Percentiles rank a stretch among this genome's conserved stretches.
phyloP scores from a whole-genome alignment of 2,888 invertebrate genomes.

The Tanypteryx hageni region DNA sequence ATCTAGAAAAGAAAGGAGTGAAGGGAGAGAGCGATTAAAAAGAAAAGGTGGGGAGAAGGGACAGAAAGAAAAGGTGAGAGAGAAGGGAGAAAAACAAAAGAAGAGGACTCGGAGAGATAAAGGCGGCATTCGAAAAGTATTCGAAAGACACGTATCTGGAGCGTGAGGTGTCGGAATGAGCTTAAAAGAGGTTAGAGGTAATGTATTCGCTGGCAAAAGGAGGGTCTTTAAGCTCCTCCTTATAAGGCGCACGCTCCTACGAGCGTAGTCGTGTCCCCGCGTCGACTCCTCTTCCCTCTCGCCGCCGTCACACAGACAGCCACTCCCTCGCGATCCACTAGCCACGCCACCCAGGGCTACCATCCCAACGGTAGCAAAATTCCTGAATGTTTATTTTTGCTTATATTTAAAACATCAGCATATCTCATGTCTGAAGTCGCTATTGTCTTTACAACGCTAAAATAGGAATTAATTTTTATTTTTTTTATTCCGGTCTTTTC shows the following conservation, averaged over 20 bases:
- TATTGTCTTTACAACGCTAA: no score
- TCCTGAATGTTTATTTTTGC: neutral
- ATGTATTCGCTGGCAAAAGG: slow-evolving; percentile 53
- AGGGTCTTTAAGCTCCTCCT: slow-evolving; percentile 51
- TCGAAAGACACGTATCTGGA: slow-evolving; percentile 44
- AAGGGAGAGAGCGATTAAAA: no score
- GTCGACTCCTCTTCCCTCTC: neutral
- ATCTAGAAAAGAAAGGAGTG: no score
- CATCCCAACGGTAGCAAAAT: neutral
- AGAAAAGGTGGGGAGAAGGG: neutral
- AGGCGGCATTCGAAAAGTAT: neutral
- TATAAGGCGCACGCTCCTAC: slow-evolving; percentile 42
- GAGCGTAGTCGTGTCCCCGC: neutral
- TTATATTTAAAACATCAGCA: neutral
- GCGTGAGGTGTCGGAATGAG: slow-evolving; percentile 55
- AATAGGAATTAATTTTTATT: no score
- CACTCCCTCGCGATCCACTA: neutral
- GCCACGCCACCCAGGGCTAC: neutral
- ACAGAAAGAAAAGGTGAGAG: neutral
- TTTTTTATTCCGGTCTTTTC: no score
- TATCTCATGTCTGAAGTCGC: no score
- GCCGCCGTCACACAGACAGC: neutral
- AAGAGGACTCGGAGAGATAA: neutral
- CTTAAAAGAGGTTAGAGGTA: slow-evolving; percentile 55
- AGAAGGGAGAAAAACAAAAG: neutral